Base-by-base conservation (phyloP, 2,888 invertebrate species). In the Stegana nigrithorax region DNA sequence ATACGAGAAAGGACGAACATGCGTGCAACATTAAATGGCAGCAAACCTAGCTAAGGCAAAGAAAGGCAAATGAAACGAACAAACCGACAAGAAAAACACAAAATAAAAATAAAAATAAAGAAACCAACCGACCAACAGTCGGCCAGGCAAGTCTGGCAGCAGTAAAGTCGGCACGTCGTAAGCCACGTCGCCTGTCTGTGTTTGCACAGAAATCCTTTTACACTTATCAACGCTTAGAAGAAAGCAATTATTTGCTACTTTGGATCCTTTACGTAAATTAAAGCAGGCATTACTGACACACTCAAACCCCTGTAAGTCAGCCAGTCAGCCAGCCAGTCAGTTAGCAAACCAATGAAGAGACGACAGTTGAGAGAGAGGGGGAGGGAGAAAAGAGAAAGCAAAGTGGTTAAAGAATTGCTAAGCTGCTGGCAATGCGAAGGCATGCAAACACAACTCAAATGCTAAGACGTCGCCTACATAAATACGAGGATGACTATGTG, bases 181-280 rank as follows among this genome's bases (percentile, higher is more conserved):
- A n/a, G n/a, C n/a, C n/a, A n/a, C n/a, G n/a, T n/a, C 32, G 5
- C 21, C 27, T 42, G 71, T 66, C 67, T 70, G 64, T 68, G 66
- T 65, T 70, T 63, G 65, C 66, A 60, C 69, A 64, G 65, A 70
- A 76, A 76, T 75, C 75, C 75, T 76, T 75, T 75, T 73, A 70
- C 53, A 72, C 72, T 71, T 76, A 74, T 74, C 73, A 74, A 73
- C 72, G 69, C 72, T 73, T 69, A 69, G 68, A 67, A 70, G 73
- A 63, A 69, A 73, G 73, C 72, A 78, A 78, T 78, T 78, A 78
- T 77, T 78, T 78, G 71, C 75, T 78, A 74, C 75, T 78, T 74
- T 75, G 64, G 66, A 64, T 65, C 61, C 67, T 66, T 69, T 72
- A 70, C 77, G 75, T 70, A 75, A 77, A 78, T 77, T 71, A 74